Percentiles rank a stretch among this genome's conserved stretches.
Conservation (phyloP, 2,888 invertebrate genomes). For the Trilocha varians region DNA sequence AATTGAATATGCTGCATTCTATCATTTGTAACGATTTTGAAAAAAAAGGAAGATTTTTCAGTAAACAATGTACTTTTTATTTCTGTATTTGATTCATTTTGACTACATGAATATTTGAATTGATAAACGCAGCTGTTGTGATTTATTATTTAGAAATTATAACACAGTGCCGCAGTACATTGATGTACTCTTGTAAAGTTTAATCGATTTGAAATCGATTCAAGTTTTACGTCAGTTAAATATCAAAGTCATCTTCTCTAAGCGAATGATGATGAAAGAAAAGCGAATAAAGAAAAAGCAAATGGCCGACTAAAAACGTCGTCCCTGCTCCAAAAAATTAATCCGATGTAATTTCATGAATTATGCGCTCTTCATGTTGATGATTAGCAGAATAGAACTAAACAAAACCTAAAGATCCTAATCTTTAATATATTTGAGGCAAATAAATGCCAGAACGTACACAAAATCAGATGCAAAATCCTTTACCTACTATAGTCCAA, state of each 20-base stretch:
- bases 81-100: too few species aligned
- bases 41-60: too few species aligned
- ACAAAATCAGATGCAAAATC: conserved; percentile 36
- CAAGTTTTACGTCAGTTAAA: too few species aligned
- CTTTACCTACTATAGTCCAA: conserved; percentile 46
- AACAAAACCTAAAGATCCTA: conserved; percentile 45
- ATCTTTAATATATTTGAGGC: conserved; percentile 50
- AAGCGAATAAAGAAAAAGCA: conserved; percentile 64
- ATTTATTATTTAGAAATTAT: too few species aligned
- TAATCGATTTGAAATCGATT: too few species aligned
- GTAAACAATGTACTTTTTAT: too few species aligned
- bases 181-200: too few species aligned
- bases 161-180: too few species aligned
- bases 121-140: too few species aligned
- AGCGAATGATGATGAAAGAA: conserved; percentile 44
- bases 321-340: conserved; percentile 55
- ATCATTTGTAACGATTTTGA: too few species aligned
- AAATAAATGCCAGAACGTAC: conserved; percentile 36
- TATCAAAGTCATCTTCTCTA: conserved; percentile 23
- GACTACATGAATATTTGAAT: too few species aligned
- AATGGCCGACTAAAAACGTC: conserved; percentile 71
- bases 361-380: conserved; percentile 73
- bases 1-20: too few species aligned
- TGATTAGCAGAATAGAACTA: conserved; percentile 73
- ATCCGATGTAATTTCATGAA: conserved; percentile 75